phyloP scores from a whole-genome alignment of 2,113 vertebrate species.

The Glaucomys volans region DNA sequence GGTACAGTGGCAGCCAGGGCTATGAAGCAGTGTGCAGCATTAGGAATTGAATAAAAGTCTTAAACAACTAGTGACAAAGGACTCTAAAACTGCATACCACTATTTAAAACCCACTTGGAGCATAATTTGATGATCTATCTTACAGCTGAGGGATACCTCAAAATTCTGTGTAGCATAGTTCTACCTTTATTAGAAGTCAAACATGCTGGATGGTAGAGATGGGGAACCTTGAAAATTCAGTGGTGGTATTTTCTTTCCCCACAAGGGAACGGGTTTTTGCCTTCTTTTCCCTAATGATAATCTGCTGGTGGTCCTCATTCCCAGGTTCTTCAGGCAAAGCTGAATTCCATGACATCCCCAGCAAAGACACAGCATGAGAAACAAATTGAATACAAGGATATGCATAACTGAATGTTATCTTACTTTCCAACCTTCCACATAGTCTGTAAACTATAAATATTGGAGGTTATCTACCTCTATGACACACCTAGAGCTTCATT shows the following conservation, averaged over 20 bases:
- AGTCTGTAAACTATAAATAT: not conserved
- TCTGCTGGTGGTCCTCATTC: not conserved
- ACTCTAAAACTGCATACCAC: not conserved
- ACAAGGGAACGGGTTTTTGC: not conserved
- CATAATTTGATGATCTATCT: not conserved
- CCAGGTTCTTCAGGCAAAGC: not conserved
- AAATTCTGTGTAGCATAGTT: not conserved
- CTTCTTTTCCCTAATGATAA: not conserved
- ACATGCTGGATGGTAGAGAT: not conserved
- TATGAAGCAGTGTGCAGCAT: not conserved
- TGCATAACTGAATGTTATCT: not conserved
- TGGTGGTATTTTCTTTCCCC: not conserved
- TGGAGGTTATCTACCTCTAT: not conserved
- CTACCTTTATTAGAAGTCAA: not conserved
- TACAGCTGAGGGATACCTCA: not conserved
- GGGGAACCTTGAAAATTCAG: not conserved
- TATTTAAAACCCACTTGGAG: not conserved
- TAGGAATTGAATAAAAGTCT: not conserved
- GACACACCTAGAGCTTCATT: not conserved
- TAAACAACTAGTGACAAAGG: too few species aligned
- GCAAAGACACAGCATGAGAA: not conserved
- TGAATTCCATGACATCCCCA: not conserved
- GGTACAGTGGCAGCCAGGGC: not conserved
- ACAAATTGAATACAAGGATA: not conserved
- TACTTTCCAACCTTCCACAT: not conserved